Percentiles rank a stretch among this genome's conserved stretches.
phyloP scores from a whole-genome alignment of 2,797 vertebrate species.

The Propithecus perrieri region DNA sequence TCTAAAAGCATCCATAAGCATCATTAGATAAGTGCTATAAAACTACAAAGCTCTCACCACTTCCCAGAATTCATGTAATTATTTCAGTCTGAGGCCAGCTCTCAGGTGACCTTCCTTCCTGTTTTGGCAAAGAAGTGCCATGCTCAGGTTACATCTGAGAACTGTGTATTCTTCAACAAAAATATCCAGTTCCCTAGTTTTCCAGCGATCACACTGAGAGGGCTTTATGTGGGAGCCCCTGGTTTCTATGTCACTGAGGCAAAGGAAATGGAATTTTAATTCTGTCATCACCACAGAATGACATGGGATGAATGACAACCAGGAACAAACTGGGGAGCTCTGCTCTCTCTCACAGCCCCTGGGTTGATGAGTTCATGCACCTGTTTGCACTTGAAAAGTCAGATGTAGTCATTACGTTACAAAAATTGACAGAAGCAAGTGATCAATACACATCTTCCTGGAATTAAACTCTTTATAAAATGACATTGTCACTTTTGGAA shows the following conservation, averaged over 20 bases:
- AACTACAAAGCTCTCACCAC: not conserved
- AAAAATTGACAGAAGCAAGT: not conserved
- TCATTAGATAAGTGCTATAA: not conserved
- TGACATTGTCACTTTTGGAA: not conserved
- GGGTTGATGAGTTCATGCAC: not conserved
- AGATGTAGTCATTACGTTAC: not conserved
- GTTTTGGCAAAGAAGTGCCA: not conserved
- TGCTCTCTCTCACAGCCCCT: not conserved
- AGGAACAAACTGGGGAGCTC: not conserved
- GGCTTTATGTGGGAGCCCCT: not conserved
- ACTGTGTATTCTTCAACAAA: not conserved
- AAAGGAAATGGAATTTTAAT: conserved; percentile 42
- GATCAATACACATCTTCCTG: not conserved
- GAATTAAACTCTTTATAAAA: not conserved
- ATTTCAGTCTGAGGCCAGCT: not conserved
- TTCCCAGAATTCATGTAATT: not conserved
- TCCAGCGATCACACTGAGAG: not conserved
- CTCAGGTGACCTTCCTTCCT: not conserved
- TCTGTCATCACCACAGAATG: not conserved
- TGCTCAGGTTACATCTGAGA: not conserved
- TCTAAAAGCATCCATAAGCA: not conserved
- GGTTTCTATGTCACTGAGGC: not conserved
- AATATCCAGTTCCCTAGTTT: not conserved
- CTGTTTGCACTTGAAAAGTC: not conserved
- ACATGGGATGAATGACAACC: not conserved